Base-by-base conservation (phyloP, 2,113 vertebrate species). In the Aspiorhynchus laticeps region DNA sequence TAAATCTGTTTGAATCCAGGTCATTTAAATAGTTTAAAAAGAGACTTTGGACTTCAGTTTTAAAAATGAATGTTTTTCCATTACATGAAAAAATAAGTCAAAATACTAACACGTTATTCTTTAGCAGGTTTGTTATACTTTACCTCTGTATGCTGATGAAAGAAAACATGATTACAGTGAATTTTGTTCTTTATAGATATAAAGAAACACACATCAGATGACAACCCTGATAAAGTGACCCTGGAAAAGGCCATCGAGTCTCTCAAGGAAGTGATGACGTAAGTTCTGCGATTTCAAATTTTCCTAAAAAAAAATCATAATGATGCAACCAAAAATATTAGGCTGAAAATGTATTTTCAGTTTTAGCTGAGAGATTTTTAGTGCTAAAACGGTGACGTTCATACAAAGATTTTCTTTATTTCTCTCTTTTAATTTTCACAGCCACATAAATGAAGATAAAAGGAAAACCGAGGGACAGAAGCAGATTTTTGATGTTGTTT, bases 261-360 rank as follows among this genome's bases (percentile, higher is more conserved):
- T 33, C 90, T 99, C 76, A 98, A 97, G 93, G 98, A 99, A 94
- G 98, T 99, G 85, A 99, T 99, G 98, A 99, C 96, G 98, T 99
- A 95, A 98, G 98, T 93, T n/a, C 81, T 51, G 26, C 2, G 2
- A 75, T 36, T 56, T 81, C 14, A 28, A 33, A 24, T 9, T 36
- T n/a, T 17, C n/a, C 17, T 85, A 76, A 6, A 33, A 2, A 59
- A 21, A 4, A 61, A 19, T 15, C n/a, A n/a, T 51, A 38, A 41
- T 41, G 4, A 19, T 53, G 51, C 12, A 65, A 65, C 12, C 63
- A 31, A 67, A 14, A 21, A 19, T 9, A 36, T 69, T 19, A 2
- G 0, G 7, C 2, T 7, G 8, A 71, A 36, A 31, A 31, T 8
- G 6, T 67, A 59, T 36, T 19, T 69, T 17, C 31, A 11, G 9